Base-by-base conservation (phyloP, 2,888 invertebrate species). In the Hyles lineata region DNA sequence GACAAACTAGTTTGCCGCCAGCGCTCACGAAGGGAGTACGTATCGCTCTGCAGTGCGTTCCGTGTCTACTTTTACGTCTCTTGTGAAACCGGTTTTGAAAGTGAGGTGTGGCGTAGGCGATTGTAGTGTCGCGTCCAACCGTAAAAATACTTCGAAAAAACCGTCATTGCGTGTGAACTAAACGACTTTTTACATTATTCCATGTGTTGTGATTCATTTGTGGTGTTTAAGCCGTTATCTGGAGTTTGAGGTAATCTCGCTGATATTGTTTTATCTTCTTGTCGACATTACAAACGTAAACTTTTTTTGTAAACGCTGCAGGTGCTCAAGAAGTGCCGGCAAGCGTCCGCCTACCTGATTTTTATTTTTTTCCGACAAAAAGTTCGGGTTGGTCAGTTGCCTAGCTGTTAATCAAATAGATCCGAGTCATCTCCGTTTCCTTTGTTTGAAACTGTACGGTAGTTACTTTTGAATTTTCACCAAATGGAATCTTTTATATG, bases 91-190 rank as follows among this genome's bases (percentile, higher is more conserved):
- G 93, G 91, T 92, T 92, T 85, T 91, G 92, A 93, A 93, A 43
- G 93, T 93, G 85, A 92, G 92, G 93, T 92, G 92, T 89, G 92
- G 91, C 91, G 91, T 89, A 87, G 90, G 89, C 87, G 88, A 84
- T 77, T 83, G 82, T 82, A 87, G 87, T 90, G 89, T 87, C 83
- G 90, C 90, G 86, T 87, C 89, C 89, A 88, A 90, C 87, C 89
- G 87, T 89, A 84, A 88, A 89, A 87, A 85, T 85, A 87, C 86
- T 72, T 67, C 63, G 52, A 63, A 72, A 72, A 72, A 85, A 82
- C 80, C 78, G 83, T 82, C 82, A 84, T 82, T 82, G 81, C 81
- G 85, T 85, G 83, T 84, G 82, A 76, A 58, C 58, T 72, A 43
- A 21, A 17, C n/a, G 55, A 72, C 67, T 72, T 63, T 63, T 85